Evolutionary conservation across 2,888 invertebrate genomes (phyloP), one percentile per base, ranked within the genome.

Genomic region (Drosophila flavopinicola): DNA sequence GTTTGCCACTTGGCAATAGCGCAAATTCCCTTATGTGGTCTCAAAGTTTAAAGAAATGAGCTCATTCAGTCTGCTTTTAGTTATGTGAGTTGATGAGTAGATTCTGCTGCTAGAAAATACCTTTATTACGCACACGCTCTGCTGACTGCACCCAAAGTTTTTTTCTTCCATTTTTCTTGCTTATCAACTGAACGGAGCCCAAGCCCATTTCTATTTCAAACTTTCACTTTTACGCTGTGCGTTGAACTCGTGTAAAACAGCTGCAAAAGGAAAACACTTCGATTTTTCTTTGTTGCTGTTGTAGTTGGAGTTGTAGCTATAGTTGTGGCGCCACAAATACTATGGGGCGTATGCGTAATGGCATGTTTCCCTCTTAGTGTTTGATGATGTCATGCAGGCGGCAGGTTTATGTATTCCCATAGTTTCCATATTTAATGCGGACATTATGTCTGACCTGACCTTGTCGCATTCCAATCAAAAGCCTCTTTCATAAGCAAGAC

Each of bases 181-280:
- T 56, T 57, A 61, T 57, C 48, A 54, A 30, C 9, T 7, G 24
- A 52, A 47, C 52, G 41, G 25, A 41, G 45, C 15, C 47, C 53
- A 38, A 45, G 30, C 32, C 23, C 32, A 38, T 52, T 52, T 38
- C 29, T 37, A 30, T 27, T 47, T 38, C 10, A 37, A 61, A 75
- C 76, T 85, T 80, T 80, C 73, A 73, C 84, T 83, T 57, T 60
- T 52, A 38, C 27, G 32, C 33, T 52, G 65, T 65, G 20, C 83
- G 56, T 78, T 85, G 63, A 78, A 82, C 83, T 49, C 42, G n/a
- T 24, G 17, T 9, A 41, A 54, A 39, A 39, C 45, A 51, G 44
- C 52, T 66, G 53, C 20, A 39, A 35, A 42, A 47, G 29, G 37
- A 53, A 53, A 52, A 13, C 52, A 33, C 20, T 30, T 53, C 20